Evolutionary conservation across 2,113 vertebrate species (phyloP).

Genomic region (Romanogobio albipinnatus): DNA sequence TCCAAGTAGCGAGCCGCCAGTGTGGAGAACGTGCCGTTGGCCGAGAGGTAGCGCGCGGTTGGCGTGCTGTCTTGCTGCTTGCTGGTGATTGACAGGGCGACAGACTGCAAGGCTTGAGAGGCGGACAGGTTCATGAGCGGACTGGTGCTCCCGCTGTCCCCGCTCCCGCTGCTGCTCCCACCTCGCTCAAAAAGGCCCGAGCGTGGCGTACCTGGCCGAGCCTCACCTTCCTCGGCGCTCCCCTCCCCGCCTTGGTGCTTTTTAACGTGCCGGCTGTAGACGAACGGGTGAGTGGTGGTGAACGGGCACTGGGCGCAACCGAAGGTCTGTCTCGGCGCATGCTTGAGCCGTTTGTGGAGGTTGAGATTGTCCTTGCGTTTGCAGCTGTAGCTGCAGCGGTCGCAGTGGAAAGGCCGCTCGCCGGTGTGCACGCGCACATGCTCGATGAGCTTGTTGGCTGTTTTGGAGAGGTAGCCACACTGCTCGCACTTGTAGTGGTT

Average conservation of each 20-base stretch:
- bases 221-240: slow-evolving; percentile 79
- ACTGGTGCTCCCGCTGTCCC: slow-evolving; percentile 83
- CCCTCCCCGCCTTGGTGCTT: slow-evolving; percentile 87
- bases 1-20: slow-evolving; percentile 71
- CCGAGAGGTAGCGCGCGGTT: slow-evolving; percentile 75
- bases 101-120: slow-evolving; percentile 96
- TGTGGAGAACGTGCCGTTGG: slow-evolving; percentile 74
- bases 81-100: slow-evolving; percentile 87
- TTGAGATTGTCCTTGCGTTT: slow-evolving; percentile 99
- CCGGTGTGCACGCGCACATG: slow-evolving; percentile 99
- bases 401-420: slow-evolving; percentile 99
- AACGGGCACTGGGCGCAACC: slow-evolving; percentile 95
- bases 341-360: slow-evolving; percentile 99
- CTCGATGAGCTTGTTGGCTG: slow-evolving; percentile 99
- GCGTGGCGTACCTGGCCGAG: slow-evolving; percentile 64
- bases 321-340: slow-evolving; percentile 95
- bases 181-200: slow-evolving; percentile 67
- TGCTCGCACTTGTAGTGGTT: slow-evolving; percentile 99
- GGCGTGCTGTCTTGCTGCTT: slow-evolving; percentile 63
- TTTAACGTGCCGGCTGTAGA: slow-evolving; percentile 97
- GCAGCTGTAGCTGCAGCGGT: slow-evolving; percentile 99
- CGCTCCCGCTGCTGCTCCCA: slow-evolving; percentile 73
- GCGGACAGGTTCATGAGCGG: slow-evolving; percentile 91
- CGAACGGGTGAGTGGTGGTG: slow-evolving; percentile 97
- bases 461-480: slow-evolving; percentile 99